phyloP scores from a whole-genome alignment of 2,888 invertebrate genomes.

The Bombylius major region DNA sequence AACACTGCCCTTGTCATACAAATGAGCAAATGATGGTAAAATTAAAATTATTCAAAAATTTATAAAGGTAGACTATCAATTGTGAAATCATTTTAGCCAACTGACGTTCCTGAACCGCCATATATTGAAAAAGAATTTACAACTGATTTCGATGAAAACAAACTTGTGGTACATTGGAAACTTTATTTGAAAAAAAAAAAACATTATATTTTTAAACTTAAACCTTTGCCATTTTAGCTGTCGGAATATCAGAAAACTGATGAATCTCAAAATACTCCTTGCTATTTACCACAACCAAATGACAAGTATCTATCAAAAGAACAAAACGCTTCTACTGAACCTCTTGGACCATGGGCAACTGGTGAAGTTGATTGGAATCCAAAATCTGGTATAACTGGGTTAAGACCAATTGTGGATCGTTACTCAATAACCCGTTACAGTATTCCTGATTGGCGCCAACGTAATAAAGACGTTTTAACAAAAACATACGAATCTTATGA shows the following conservation, averaged over 20 bases:
- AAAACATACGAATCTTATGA: constrained; percentile 36
- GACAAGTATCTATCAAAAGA: constrained; percentile 36
- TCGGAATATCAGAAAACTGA: constrained; percentile 15
- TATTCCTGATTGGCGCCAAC: constrained; percentile 57
- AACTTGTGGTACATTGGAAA: not conserved
- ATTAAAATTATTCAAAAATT: no score
- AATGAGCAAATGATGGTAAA: not conserved
- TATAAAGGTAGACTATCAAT: no score
- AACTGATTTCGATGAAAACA: not conserved
- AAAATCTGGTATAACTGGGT: constrained; percentile 54
- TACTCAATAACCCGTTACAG: constrained; percentile 63
- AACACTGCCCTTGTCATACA: not conserved
- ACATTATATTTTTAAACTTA: no score
- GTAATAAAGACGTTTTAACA: constrained; percentile 43
- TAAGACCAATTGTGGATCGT: constrained; percentile 60
- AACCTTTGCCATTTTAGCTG: not conserved
- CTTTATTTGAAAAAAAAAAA: no score
- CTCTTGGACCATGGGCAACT: constrained; percentile 52
- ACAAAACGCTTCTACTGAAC: constrained; percentile 37
- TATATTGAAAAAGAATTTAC: not conserved
- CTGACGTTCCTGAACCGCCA: constrained; percentile 1
- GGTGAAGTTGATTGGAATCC: constrained; percentile 65
- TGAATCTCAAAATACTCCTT: constrained; percentile 30
- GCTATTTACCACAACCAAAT: constrained; percentile 45
- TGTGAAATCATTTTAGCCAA: not conserved